A percentile compares a stretch with the other conserved stretches of the same genome.
Evolutionary conservation across 2,888 invertebrate species (phyloP).

Genomic region (Azorinus chamasolen): DNA sequence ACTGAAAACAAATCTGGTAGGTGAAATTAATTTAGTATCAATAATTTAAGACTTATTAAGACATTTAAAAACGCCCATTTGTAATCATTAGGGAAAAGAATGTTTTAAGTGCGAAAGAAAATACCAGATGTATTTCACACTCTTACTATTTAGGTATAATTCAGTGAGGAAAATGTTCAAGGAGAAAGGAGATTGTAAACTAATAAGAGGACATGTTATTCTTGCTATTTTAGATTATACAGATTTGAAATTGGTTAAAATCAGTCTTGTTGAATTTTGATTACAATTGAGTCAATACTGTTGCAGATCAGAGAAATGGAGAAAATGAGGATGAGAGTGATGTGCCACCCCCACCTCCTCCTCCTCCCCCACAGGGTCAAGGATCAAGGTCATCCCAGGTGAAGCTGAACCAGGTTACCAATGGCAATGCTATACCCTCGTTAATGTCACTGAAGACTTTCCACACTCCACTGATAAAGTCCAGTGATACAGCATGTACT

Average conservation of each 20-base stretch:
- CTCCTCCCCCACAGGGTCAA: slow-evolving; percentile 58
- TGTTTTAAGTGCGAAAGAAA: no score
- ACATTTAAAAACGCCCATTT: no score
- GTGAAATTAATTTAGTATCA: not conserved
- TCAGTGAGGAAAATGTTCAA: no score
- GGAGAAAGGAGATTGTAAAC: no score
- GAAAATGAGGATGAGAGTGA: slow-evolving; percentile 18
- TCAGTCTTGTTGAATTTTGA: no score
- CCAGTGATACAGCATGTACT: not conserved
- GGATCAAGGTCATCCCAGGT: not conserved
- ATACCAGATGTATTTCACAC: no score
- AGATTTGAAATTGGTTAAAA: no score
- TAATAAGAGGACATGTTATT: no score
- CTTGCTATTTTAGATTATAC: no score
- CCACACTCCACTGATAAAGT: slow-evolving; percentile 2
- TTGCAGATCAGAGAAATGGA: slow-evolving; percentile 1
- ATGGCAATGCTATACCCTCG: slow-evolving; percentile 55
- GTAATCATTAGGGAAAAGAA: no score
- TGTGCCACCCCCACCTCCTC: slow-evolving; percentile 67
- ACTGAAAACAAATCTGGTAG: slow-evolving; percentile 45
- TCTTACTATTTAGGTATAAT: no score
- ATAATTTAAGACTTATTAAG: no score
- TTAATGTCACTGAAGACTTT: slow-evolving; percentile 67
- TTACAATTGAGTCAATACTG: not conserved
- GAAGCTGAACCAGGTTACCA: slow-evolving; percentile 15